Percentiles rank a stretch among this genome's conserved stretches.
Conservation (phyloP, 2,113 vertebrate species). For the Gnathonemus longibarbis region DNA sequence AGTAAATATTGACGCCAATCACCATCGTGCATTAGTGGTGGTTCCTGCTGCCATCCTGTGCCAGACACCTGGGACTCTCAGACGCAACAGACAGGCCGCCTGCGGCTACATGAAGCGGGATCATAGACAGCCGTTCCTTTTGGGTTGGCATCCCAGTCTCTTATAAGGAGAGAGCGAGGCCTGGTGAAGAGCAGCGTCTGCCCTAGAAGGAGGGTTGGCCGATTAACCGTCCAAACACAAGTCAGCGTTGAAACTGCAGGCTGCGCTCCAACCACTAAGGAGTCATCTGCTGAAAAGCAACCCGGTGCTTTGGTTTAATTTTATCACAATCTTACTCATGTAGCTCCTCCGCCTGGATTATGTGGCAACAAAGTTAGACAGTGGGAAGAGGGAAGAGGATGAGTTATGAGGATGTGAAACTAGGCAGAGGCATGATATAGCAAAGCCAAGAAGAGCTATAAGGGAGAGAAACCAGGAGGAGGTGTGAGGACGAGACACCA, state of each 20-base stretch:
- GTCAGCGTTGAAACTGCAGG: too few species aligned
- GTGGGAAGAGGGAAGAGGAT: neutral
- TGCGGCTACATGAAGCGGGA: neutral
- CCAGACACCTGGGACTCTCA: neutral
- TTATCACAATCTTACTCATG: neutral
- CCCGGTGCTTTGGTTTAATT: neutral
- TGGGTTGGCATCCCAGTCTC: neutral
- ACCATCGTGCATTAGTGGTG: neutral
- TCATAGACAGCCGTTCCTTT: neutral
- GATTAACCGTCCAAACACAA: neutral
- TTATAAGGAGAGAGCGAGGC: neutral
- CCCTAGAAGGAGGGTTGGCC: neutral
- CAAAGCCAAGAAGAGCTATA: neutral
- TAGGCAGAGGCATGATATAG: neutral
- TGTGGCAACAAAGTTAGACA: neutral
- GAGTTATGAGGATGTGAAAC: neutral
- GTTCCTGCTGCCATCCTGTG: neutral
- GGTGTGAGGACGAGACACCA: neutral
- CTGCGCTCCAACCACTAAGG: neutral
- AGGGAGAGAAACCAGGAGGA: neutral
- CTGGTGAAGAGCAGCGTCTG: neutral
- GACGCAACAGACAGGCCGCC: neutral
- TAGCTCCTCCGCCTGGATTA: neutral
- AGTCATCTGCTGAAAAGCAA: neutral
- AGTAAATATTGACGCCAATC: slow-evolving; percentile 7